Evolutionary conservation across 2,113 vertebrate genomes (phyloP), one percentile per base, ranked within the genome.

Genomic region (Oryzias woworae): DNA sequence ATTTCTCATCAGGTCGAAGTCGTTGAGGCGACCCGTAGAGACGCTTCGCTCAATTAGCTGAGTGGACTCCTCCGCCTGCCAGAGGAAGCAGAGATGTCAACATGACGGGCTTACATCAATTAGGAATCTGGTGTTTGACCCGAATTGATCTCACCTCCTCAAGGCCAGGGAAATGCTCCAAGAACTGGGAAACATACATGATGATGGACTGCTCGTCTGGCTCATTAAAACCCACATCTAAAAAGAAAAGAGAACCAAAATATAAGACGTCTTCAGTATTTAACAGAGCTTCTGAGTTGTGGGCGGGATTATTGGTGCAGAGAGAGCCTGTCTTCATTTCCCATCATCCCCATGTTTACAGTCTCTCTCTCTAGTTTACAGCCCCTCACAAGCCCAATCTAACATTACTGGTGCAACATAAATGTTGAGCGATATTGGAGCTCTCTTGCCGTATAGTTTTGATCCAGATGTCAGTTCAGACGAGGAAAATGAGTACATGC

Each of bases 141-240:
- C 12, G 36, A 10, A 12, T 0, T 36, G n/a, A 22, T 28, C 78
- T 73, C 92, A 98, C 97, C 65, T 93, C 92, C 68, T 98, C 95
- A 61, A 94, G 70, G 61, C 94, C 95, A 0, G 96, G 96, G 75
- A 98, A 98, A 69, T 95, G 96, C 65, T 97, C 94, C 80, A 99
- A 92, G 84, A 99, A 99, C 77, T 97, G 96, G 0, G 96, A 93
- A 82, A 99, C 94, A 0, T 99, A 99, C 0, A 93, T 99, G 81
- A 98, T 94, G 60, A 99, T 93, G 20, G 95, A 98, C 68, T 99
- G 97, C 54, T 97, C 94, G 36, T 98, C 96, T 0, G 96, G 96
- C 2, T 92, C 75, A 57, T 92, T 94, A 22, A 96, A 91, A 57
- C 92, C 94, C 77, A 99, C 91, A 87, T 99, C 97, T 99, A 66